Conservation (phyloP, 2,797 vertebrate species). For the Natrix natrix region DNA sequence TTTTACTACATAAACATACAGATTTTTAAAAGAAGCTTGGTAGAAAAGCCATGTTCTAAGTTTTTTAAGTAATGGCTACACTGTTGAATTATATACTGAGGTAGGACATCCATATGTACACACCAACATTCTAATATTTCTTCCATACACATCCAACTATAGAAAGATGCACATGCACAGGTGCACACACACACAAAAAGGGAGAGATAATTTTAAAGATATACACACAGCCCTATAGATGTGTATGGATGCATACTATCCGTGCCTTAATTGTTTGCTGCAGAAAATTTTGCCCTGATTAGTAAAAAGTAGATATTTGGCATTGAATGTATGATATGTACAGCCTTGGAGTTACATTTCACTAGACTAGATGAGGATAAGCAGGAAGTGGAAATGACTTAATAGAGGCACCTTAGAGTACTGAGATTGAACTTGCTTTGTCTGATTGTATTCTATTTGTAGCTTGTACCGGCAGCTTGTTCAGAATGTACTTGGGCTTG, state of each 20-base stretch:
- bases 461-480: conserved; percentile 88
- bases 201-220: neutral
- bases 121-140: neutral
- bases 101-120: neutral
- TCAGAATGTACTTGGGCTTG: conserved; percentile 86
- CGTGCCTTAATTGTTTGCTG: neutral
- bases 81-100: neutral
- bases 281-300: neutral
- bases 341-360: neutral
- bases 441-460: conserved; percentile 30
- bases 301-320: neutral
- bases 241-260: neutral
- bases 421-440: neutral
- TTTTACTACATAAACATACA: neutral
- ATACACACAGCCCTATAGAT: neutral
- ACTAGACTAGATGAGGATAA: neutral
- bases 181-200: too few relatives aligned
- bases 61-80: neutral
- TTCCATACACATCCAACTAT: neutral
- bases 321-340: neutral
- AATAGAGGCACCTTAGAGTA: neutral
- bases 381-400: neutral
- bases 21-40: neutral
- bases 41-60: neutral
- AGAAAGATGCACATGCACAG: too few relatives aligned